phyloP scores from a whole-genome alignment of 2,113 vertebrate genomes.

The Dinomys branickii region DNA sequence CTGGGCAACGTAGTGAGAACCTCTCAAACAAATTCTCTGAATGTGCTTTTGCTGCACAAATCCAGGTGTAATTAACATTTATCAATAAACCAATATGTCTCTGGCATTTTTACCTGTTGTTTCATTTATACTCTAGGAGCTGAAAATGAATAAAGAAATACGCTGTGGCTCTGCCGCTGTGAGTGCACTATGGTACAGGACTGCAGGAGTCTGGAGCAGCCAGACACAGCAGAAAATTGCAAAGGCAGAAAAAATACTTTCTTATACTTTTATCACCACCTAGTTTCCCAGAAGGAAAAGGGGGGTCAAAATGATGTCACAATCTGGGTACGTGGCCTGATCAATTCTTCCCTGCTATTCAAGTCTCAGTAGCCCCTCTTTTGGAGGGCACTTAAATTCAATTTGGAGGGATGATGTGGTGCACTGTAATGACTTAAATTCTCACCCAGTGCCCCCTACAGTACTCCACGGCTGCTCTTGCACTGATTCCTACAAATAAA shows the following conservation, averaged over 20 bases:
- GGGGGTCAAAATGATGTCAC: constrained; percentile 2
- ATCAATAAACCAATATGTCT: neutral
- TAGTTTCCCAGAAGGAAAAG: neutral
- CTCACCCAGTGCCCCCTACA: neutral
- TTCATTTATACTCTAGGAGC: neutral
- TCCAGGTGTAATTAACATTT: constrained; percentile 38
- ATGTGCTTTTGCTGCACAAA: neutral
- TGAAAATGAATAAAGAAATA: neutral
- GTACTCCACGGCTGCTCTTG: neutral
- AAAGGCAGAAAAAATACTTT: neutral
- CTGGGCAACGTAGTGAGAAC: neutral
- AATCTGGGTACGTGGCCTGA: neutral
- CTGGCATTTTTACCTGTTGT: constrained; percentile 21
- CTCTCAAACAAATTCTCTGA: constrained; percentile 10
- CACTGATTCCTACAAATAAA: neutral
- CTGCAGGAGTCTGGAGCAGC: neutral
- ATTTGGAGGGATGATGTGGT: neutral
- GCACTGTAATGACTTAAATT: neutral
- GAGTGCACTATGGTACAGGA: neutral
- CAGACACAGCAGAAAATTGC: neutral
- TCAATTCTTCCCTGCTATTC: constrained; percentile 4
- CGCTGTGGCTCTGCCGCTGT: neutral
- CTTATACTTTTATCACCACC: neutral
- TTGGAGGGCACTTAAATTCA: neutral
- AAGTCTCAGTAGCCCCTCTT: neutral